Conservation (phyloP, 2,888 invertebrate species). For the Mythimna vitellina region DNA sequence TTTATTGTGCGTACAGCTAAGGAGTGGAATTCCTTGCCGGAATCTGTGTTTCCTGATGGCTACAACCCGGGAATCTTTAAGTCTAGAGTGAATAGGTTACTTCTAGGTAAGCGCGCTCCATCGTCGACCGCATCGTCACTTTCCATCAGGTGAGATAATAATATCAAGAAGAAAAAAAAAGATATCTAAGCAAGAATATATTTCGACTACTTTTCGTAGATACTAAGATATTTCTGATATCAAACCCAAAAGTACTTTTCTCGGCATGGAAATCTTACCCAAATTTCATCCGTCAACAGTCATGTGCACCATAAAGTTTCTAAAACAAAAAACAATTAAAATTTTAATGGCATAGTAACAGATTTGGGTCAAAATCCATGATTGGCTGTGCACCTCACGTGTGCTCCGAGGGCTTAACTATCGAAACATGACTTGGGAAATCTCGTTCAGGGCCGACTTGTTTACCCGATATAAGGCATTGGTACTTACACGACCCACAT, state of each 20-base stretch:
- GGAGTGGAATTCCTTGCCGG: too few relatives aligned
- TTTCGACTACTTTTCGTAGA: too few relatives aligned
- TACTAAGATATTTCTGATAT: not conserved
- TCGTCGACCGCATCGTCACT: too few relatives aligned
- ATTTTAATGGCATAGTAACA: conserved; percentile 1
- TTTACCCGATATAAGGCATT: conserved; percentile 13
- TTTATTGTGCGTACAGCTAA: too few relatives aligned
- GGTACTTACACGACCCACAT: conserved; percentile 2
- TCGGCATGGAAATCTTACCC: not conserved
- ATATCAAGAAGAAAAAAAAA: too few relatives aligned
- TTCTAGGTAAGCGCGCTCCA: too few relatives aligned
- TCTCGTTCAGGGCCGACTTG: conserved; percentile 27
- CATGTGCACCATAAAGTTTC: not conserved
- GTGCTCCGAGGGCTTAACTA: conserved; percentile 31
- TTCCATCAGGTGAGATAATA: too few relatives aligned
- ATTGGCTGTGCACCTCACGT: conserved; percentile 40
- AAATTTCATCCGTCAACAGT: not conserved
- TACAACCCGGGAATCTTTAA: too few relatives aligned
- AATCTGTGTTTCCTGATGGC: too few relatives aligned
- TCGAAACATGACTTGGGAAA: conserved; percentile 37
- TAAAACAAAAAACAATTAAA: not conserved
- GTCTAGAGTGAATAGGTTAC: too few relatives aligned
- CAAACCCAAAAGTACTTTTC: not conserved
- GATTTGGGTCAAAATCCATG: conserved; percentile 27
- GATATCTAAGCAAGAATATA: too few relatives aligned